Evolutionary conservation across 2,113 vertebrate species (phyloP).

Genomic region (Mugil cephalus): DNA sequence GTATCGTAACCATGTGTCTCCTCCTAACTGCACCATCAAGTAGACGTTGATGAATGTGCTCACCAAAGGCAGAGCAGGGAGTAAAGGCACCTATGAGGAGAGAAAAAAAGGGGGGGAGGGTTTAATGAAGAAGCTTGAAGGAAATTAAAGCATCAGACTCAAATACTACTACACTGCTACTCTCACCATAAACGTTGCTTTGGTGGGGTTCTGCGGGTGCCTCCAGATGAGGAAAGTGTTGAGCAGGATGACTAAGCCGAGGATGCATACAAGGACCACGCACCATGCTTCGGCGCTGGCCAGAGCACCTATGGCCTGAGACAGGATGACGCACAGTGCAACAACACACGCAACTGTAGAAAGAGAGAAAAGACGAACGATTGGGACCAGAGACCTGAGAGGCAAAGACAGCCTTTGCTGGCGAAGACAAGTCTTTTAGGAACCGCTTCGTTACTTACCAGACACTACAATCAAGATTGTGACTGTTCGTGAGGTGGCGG

Average conservation of each 20-base stretch:
- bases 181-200: constrained; percentile 88
- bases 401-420: background rate
- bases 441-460: constrained; percentile 50
- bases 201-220: constrained; percentile 85
- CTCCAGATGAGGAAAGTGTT: constrained; percentile 82
- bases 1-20: constrained; percentile 85
- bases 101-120: background rate
- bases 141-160: background rate
- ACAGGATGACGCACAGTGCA: constrained; percentile 74
- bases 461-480: constrained; percentile 68
- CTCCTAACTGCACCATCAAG: constrained; percentile 85
- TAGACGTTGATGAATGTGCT: constrained; percentile 86
- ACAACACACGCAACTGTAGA: constrained; percentile 78
- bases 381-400: background rate
- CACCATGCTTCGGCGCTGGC: constrained; percentile 73
- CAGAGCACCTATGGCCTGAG: constrained; percentile 75
- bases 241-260: constrained; percentile 75
- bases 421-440: background rate
- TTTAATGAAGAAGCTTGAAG: background rate
- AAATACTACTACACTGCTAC: background rate
- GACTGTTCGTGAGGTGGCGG: constrained; percentile 78
- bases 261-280: constrained; percentile 71
- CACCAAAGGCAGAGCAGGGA: constrained; percentile 86
- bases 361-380: background rate
- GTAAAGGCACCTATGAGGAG: constrained; percentile 84